Percentiles rank a stretch among this genome's conserved stretches.
These are phyloP conservation scores for Pelobates fuscus DNA, from an alignment of 2,113 vertebrate genomes.

Conservation along the genomic window DNA sequence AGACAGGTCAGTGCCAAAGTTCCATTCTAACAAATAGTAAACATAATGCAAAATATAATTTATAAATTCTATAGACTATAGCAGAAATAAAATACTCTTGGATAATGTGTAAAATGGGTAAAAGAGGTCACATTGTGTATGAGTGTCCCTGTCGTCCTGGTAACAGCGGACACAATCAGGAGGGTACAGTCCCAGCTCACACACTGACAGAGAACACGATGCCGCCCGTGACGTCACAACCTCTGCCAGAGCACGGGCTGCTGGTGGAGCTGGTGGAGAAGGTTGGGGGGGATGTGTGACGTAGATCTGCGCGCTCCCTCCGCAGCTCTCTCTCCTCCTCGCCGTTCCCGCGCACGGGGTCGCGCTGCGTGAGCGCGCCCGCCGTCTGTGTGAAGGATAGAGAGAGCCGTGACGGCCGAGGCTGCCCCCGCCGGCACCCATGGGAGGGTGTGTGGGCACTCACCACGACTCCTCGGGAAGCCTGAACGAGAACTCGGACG, in stretches of 20 bases:
- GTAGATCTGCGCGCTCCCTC: slow-evolving; percentile 42
- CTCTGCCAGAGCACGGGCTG: background rate
- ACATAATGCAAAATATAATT: too few species aligned
- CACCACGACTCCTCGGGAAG: slow-evolving; percentile 96
- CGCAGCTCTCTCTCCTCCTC: slow-evolving; percentile 7
- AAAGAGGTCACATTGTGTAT: too few species aligned
- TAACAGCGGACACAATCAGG: too few species aligned
- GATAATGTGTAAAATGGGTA: too few species aligned
- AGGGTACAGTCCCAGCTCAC: slow-evolving; percentile 3
- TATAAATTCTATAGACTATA: too few species aligned
- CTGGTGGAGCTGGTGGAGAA: too few species aligned
- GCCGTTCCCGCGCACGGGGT: slow-evolving; percentile 35
- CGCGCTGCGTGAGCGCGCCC: slow-evolving; percentile 55
- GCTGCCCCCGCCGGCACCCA: slow-evolving; percentile 74
- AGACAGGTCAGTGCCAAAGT: too few species aligned
- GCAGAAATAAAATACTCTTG: too few species aligned
- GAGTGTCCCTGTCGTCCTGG: too few species aligned
- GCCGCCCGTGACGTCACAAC: slow-evolving; percentile 21
- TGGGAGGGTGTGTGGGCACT: slow-evolving; percentile 97
- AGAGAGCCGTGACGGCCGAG: slow-evolving; percentile 54
- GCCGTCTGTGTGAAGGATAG: slow-evolving; percentile 57
- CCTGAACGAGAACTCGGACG: slow-evolving; percentile 96
- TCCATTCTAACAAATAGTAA: too few species aligned
- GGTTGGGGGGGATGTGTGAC: slow-evolving; percentile 52
- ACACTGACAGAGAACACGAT: background rate